Conservation (phyloP, 2,797 vertebrate genomes). For the Crocodylus rhombifer region DNA sequence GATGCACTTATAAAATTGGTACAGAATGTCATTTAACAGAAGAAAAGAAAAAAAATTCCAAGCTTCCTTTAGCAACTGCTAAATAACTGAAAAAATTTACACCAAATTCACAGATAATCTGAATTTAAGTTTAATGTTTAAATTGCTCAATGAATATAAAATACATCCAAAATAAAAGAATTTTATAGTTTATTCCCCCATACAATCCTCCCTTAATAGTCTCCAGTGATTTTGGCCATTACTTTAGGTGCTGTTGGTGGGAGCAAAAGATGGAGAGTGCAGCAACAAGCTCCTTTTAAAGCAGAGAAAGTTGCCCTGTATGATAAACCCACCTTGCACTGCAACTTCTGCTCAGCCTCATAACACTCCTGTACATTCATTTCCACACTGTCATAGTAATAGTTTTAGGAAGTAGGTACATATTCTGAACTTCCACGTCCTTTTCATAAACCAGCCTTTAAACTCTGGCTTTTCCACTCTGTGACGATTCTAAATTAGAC, state of each 20-base stretch:
- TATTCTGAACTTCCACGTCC: conserved; percentile 28
- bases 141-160: conserved; percentile 72
- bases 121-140: conserved; percentile 62
- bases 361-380: not conserved
- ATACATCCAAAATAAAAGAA: conserved; percentile 46
- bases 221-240: conserved; percentile 14
- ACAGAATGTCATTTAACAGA: conserved; percentile 82
- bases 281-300: conserved; percentile 7
- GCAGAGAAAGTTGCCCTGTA: not conserved
- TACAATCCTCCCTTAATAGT: conserved; percentile 33
- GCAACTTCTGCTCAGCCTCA: conserved; percentile 21
- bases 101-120: conserved; percentile 69
- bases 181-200: conserved; percentile 48
- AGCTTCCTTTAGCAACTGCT: conserved; percentile 74
- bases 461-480: conserved; percentile 43
- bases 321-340: not conserved
- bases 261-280: conserved; percentile 8
- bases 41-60: conserved; percentile 74
- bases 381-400: conserved; percentile 15
- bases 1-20: conserved; percentile 88
- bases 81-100: conserved; percentile 74
- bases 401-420: conserved; percentile 44
- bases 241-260: conserved; percentile 2
- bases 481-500: conserved; percentile 7
- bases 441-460: conserved; percentile 23